Percentiles rank a stretch among this genome's conserved stretches.
These are phyloP conservation scores for Tillus elongatus DNA, from an alignment of 2,888 invertebrate genomes.

Conservation along the genomic window DNA sequence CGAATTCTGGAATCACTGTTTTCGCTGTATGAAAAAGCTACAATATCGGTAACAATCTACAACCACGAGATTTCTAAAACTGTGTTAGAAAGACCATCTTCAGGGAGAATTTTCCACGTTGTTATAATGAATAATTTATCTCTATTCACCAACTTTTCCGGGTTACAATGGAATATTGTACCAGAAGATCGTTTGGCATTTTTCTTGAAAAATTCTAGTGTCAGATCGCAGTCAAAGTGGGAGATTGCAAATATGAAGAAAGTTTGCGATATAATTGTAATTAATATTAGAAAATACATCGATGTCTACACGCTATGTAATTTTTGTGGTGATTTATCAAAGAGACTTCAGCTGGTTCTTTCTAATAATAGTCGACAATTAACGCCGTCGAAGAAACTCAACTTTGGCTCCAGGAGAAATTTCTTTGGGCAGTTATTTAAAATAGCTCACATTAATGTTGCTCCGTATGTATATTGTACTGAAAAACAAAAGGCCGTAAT, in stretches of 20 bases:
- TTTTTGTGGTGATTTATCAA: neutral
- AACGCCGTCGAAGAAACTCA: too few relatives aligned
- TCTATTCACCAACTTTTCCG: neutral
- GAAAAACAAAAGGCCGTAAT: neutral
- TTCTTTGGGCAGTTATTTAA: conserved; percentile 17
- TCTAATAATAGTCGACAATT: too few relatives aligned
- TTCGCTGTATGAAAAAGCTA: too few relatives aligned
- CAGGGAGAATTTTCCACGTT: neutral
- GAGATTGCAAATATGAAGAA: neutral
- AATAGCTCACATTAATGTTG: conserved; percentile 19
- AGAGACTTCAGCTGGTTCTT: too few relatives aligned
- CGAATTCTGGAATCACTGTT: too few relatives aligned
- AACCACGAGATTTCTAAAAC: too few relatives aligned
- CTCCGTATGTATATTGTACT: conserved; percentile 20
- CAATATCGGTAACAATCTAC: too few relatives aligned
- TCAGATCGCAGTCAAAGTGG: neutral
- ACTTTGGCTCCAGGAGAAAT: too few relatives aligned
- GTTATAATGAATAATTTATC: neutral
- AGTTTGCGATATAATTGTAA: neutral
- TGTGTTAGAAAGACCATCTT: too few relatives aligned
- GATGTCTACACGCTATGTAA: neutral
- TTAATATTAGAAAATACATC: neutral
- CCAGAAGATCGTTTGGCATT: neutral
- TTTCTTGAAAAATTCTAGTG: neutral
- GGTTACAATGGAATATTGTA: neutral